Percentiles rank a stretch among this genome's conserved stretches.
Evolutionary conservation across 2,888 invertebrate genomes (phyloP).

Genomic region (Drosophila fulvimacula): DNA sequence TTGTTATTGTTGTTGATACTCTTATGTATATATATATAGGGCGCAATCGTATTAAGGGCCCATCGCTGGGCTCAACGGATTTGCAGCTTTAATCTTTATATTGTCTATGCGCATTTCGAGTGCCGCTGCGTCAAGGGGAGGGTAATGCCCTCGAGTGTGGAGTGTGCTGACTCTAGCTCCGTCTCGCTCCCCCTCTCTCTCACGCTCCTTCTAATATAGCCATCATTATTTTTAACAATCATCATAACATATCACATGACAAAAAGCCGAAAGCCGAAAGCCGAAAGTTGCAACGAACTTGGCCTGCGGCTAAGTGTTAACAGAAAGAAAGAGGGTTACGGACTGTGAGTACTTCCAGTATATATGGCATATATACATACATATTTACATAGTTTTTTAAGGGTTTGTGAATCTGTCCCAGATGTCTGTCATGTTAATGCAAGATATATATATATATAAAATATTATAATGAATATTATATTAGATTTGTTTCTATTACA

Average conservation of each 20-base stretch:
- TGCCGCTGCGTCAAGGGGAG: slow-evolving; percentile 36
- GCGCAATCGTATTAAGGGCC: slow-evolving; percentile 71
- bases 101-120: slow-evolving; percentile 69
- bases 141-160: slow-evolving; percentile 35
- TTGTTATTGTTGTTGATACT: slow-evolving; percentile 53
- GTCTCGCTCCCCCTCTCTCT: not conserved
- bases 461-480: too few species aligned
- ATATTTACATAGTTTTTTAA: not conserved
- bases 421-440: too few species aligned
- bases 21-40: slow-evolving; percentile 33
- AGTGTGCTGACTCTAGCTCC: slow-evolving; percentile 42
- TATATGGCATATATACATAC: not conserved
- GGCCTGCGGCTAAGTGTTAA: slow-evolving; percentile 26
- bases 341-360: not conserved
- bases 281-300: slow-evolving; percentile 56
- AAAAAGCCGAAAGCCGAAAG: slow-evolving; percentile 58
- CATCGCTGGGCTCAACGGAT: slow-evolving; percentile 70
- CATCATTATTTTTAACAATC: slow-evolving; percentile 55
- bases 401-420: not conserved
- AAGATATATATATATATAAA: too few species aligned
- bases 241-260: slow-evolving; percentile 56
- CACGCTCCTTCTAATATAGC: slow-evolving; percentile 37
- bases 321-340: not conserved
- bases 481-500: too few species aligned
- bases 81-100: slow-evolving; percentile 71